Evolutionary conservation across 2,113 vertebrate genomes (phyloP).

Genomic region (Lasiurus cinereus): DNA sequence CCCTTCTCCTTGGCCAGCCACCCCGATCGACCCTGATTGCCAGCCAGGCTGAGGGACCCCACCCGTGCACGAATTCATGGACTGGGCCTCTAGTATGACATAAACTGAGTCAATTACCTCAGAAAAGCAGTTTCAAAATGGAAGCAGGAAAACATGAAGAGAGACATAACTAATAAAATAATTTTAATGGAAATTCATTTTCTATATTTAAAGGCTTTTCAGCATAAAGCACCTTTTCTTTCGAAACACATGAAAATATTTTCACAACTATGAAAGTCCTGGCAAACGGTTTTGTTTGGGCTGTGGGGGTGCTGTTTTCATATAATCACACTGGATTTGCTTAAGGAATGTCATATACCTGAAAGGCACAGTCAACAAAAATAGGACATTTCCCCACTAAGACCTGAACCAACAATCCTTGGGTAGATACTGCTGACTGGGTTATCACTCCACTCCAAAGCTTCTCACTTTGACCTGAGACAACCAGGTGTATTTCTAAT

Average conservation of each 20-base stretch:
- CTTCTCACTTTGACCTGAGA: slow-evolving; percentile 23
- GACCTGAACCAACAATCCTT: slow-evolving; percentile 48
- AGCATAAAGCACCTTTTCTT: slow-evolving; percentile 20
- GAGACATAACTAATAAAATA: neutral
- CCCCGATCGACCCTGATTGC: too few relatives aligned
- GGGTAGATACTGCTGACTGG: slow-evolving; percentile 43
- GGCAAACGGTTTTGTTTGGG: slow-evolving; percentile 27
- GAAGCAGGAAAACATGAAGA: neutral
- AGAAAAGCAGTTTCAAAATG: slow-evolving; percentile 48
- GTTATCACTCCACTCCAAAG: slow-evolving; percentile 60
- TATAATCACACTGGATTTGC: neutral
- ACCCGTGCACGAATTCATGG: too few relatives aligned
- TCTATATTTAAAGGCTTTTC: slow-evolving; percentile 29
- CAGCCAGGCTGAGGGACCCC: too few relatives aligned
- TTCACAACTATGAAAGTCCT: slow-evolving; percentile 35
- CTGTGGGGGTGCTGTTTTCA: neutral
- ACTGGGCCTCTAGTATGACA: too few relatives aligned
- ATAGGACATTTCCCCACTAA: slow-evolving; percentile 45
- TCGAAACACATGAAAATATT: slow-evolving; percentile 39
- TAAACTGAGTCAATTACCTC: neutral
- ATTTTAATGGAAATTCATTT: slow-evolving; percentile 40
- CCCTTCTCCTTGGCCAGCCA: too few relatives aligned
- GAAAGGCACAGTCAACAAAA: neutral
- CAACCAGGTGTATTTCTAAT: slow-evolving; percentile 67
- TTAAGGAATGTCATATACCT: neutral